Base-by-base conservation (phyloP, 2,113 vertebrate species). In the Ahaetulla prasina region DNA sequence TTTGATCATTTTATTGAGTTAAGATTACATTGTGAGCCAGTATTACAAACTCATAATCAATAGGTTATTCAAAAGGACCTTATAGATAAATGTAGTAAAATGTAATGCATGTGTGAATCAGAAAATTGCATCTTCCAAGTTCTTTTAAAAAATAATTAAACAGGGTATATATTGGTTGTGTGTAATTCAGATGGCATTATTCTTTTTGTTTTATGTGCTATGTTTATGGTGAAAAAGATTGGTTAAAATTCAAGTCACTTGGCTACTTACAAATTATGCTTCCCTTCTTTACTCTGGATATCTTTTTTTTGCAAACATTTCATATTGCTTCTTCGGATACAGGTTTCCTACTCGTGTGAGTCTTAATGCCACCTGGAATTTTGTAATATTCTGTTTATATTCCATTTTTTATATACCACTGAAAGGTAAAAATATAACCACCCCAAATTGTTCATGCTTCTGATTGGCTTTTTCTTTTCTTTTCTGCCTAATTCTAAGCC, bases 401-500 rank as follows among this genome's bases (percentile, higher is more conserved):
- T 88, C 87, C 87, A 89, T 89, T 85, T 80, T 88, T 89, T 45
- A 63, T 74, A n/a, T n/a, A 25, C 47, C n/a, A 84, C 47, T 92
- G 89, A 30, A 90, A 89, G 45, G 60, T 63, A 92, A 80, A 89
- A 84, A 74, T 84, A 89, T 39, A 50, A 12, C 47, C 18, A 30
- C 14, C 43, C 87, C 35, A 39, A 47, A 22, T 60, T 53, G 35
- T 92, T 39, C 22, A 20, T 68, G 27, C 54, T 23, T 54, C 14
- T 0, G 0, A 45, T 35, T 91, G 85, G 91, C 53, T 86, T 90
- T 90, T 94, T 18, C n/a, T 16, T 91, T 93, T 93, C 63, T 92
- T 88, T 93, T 93, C 91, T 91, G 87, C 90, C 35, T 86, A 88
- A 85, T 80, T 90, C 54, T 74, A 95, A 84, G 80, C 74, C 94